Evolutionary conservation across 2,888 invertebrate species (phyloP).

Genomic region (Cinara cedri): DNA sequence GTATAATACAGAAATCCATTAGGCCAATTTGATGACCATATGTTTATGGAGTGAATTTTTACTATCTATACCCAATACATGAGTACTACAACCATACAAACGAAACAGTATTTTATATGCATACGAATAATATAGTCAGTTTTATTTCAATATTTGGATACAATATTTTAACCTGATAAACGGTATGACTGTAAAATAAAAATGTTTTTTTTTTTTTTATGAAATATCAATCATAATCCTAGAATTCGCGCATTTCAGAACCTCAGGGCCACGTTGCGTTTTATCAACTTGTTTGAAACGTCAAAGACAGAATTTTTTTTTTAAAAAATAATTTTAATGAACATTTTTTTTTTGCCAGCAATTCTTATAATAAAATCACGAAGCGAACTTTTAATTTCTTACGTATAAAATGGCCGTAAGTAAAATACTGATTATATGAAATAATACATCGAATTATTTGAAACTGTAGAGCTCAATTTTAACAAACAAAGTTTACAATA

Average conservation of each 20-base stretch:
- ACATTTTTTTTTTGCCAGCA: not conserved
- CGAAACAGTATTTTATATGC: not conserved
- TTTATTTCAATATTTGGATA: slow-evolving; percentile 22
- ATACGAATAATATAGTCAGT: not conserved
- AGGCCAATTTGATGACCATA: slow-evolving; percentile 1
- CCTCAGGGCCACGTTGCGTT: not conserved
- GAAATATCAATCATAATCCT: slow-evolving; percentile 29
- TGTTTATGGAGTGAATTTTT: slow-evolving; percentile 20
- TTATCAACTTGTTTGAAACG: not conserved
- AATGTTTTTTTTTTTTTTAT: slow-evolving; percentile 12
- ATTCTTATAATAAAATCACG: no score
- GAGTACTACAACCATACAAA: no score
- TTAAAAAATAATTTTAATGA: not conserved
- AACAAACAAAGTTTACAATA: no score
- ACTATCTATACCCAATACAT: no score
- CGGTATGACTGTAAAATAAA: slow-evolving; percentile 13
- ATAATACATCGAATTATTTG: no score
- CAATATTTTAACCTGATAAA: slow-evolving; percentile 20
- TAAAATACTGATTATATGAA: no score
- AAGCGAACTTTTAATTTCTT: no score
- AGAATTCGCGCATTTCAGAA: not conserved
- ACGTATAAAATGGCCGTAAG: no score
- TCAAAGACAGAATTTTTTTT: not conserved
- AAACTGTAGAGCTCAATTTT: no score
- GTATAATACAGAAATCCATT: not conserved